Evolutionary conservation across 1,140 invertebrate species (phyloP), one percentile per base, ranked within the genome.

Genomic region (Bombus ignitus): DNA sequence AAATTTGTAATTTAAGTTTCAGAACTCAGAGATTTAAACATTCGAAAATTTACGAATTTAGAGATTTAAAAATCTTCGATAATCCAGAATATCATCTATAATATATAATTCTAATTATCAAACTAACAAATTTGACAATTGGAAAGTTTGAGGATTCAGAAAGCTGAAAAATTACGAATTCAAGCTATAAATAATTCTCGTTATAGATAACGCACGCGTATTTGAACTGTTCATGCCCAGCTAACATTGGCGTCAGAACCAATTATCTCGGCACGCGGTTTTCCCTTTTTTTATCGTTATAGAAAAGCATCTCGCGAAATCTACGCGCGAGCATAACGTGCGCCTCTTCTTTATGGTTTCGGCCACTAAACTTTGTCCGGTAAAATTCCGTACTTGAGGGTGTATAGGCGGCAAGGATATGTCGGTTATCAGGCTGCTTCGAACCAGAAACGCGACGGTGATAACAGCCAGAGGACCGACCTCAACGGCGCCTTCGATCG

Each of bases 281-380:
- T 75, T 68, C 32, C 44, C n/a, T 37, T 74, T 42, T 75, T 75
- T 75, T 44, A 25, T 53, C 18, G 53, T 3, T 70, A 28, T 44
- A 68, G 62, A 83, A 35, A 76, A 37, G 42, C 35, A 76, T 68
- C 72, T 83, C 81, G 74, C 53, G 32, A 53, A 66, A 84, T 83
- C 73, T 75, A 65, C 22, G 74, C 82, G 66, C 10, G 47, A n/a
- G 28, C 8, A 12, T 12, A 42, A 62, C 37, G 39, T 47, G n/a
- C n/a, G 65, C 44, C 74, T 57, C 39, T 70, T 75, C 59, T 68
- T 74, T 35, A 28, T 59, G 59, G 78, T 87, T 90, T 90, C 32
- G 88, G 81, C 77, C 81, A 89, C 82, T 90, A 89, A 90, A 90
- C 89, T 90, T 90, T 90, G 89, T 57, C 74, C 89, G 88, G 89